Evolutionary conservation across 2,888 invertebrate genomes (phyloP).

Genomic region (Melinopterus prodromus): DNA sequence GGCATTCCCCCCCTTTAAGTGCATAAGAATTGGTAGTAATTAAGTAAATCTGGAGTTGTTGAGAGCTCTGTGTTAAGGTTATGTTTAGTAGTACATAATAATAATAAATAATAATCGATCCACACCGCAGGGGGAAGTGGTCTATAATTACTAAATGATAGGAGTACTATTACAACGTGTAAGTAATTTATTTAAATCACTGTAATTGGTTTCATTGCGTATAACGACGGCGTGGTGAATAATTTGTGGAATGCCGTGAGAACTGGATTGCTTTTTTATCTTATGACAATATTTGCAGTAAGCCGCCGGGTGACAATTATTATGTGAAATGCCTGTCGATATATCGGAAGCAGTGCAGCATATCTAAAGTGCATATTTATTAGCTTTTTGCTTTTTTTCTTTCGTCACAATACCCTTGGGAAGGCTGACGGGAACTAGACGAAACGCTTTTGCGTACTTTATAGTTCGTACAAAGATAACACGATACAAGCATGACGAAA

Average conservation of each 20-base stretch:
- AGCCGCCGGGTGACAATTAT: neutral
- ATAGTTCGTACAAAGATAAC: too few relatives aligned
- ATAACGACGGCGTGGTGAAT: neutral
- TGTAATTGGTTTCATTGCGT: neutral
- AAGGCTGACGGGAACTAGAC: neutral
- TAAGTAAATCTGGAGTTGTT: neutral
- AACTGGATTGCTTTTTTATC: neutral
- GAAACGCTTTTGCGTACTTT: too few relatives aligned
- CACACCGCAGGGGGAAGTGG: neutral
- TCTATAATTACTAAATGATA: neutral
- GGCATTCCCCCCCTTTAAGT: too few relatives aligned
- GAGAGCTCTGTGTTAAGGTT: neutral
- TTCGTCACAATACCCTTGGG: neutral
- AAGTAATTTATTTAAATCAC: neutral
- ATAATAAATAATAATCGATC: neutral
- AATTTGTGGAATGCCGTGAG: neutral
- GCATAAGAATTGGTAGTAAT: neutral
- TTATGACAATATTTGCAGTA: neutral
- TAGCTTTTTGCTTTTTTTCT: neutral
- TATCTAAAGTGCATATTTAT: neutral
- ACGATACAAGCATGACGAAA: too few relatives aligned
- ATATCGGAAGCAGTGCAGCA: conserved; percentile 4
- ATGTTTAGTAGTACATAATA: neutral
- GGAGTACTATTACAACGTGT: neutral
- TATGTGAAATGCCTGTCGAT: neutral